Evolutionary conservation across 2,888 invertebrate genomes (phyloP).

Genomic region (Andrena minutula): DNA sequence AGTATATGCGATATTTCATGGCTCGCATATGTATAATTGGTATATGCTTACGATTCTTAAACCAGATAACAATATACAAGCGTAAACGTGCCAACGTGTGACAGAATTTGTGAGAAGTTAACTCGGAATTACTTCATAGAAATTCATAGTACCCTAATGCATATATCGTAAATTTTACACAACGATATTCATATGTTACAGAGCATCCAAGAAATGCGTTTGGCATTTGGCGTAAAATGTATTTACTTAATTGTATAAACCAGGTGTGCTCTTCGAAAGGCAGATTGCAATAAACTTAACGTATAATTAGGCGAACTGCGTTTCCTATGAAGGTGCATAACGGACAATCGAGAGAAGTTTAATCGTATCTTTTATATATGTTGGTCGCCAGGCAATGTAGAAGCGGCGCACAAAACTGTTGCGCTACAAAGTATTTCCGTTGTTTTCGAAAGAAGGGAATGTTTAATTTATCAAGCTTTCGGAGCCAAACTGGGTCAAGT

Average conservation of each 20-base stretch:
- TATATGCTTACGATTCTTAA: constrained; percentile 22
- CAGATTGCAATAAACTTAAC: constrained; percentile 4
- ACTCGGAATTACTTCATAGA: background rate
- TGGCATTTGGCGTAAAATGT: background rate
- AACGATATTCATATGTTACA: background rate
- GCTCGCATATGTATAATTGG: constrained; percentile 28
- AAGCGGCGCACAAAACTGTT: constrained; percentile 5
- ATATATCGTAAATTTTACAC: background rate
- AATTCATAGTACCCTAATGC: background rate
- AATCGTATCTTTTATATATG: background rate
- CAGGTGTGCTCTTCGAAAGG: background rate
- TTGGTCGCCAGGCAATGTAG: constrained; percentile 4
- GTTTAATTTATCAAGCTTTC: constrained; percentile 13
- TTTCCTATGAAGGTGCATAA: background rate
- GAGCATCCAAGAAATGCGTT: background rate
- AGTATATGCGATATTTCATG: background rate
- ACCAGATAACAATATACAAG: constrained; percentile 4
- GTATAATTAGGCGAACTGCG: background rate
- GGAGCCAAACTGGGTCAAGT: constrained; percentile 35
- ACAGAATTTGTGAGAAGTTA: background rate
- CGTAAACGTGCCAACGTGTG: background rate
- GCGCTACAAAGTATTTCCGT: constrained; percentile 2
- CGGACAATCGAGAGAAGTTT: background rate
- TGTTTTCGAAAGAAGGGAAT: constrained; percentile 1
- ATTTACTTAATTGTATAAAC: background rate